Base-by-base conservation (phyloP, 2,113 vertebrate species). In the Turnix velox region DNA sequence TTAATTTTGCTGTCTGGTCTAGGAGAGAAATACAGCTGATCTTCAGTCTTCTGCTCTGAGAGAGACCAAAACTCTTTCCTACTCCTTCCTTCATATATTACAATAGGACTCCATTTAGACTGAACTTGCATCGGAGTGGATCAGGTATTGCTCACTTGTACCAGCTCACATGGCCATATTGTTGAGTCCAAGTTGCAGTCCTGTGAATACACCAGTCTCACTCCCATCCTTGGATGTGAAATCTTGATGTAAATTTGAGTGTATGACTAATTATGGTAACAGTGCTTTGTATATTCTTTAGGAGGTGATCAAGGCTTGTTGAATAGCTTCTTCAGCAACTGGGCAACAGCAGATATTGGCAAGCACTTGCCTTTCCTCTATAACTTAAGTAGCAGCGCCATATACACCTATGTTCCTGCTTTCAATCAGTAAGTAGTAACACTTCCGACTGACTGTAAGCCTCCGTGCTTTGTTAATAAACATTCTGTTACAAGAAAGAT, bases 261-360 rank as follows among this genome's bases (percentile, higher is more conserved):
- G 5, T 35, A n/a, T 5, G 7, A 4, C 1, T 46, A 37, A 48
- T 73, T 59, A 37, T 31, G 12, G 23, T 76, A 62, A 72, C 37
- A 10, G 2, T 31, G 3, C 13, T 65, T 69, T 80, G 2, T 72
- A 9, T 74, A 3, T 74, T 58, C 27, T 82, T 27, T 69, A 99
- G 98, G 98, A n/a, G 98, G 98, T 82, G 99, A 99, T 92, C 99
- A 98, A 93, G 98, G 98, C n/a, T 90, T 98, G 87, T 24, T 98
- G 59, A 98, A 98, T 74, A 97, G 97, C 20, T 98, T 98, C 95
- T 98, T 98, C 96, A 97, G 91, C 78, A 96, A 89, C 92, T 98
- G 98, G 98, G 92, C 98, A 33, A 96, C 89, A 77, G 94, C 90
- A 43, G 97, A 98, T 93, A 98, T 98, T 96, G 94, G 88, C 17